Evolutionary conservation across 2,113 vertebrate genomes (phyloP).

Genomic region (Oreochromis tanganicae): DNA sequence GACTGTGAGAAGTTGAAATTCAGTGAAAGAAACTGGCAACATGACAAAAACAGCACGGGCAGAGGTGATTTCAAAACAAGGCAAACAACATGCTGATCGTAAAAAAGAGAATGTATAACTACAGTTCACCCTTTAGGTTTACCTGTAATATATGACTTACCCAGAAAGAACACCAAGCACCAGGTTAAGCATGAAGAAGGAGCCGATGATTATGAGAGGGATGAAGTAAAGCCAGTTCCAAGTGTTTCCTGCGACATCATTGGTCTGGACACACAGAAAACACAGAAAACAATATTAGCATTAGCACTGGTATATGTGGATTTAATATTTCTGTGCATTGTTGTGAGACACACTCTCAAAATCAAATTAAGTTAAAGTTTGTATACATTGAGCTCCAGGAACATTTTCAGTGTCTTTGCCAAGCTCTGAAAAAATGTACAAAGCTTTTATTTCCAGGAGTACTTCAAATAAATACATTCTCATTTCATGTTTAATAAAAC

Average conservation of each 20-base stretch:
- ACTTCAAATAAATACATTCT: not conserved
- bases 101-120: not conserved
- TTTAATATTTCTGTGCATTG: not conserved
- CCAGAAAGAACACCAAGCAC: constrained; percentile 91
- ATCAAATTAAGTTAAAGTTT: not conserved
- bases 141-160: constrained; percentile 70
- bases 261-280: constrained; percentile 73
- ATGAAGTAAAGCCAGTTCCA: constrained; percentile 98
- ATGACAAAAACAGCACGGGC: not conserved
- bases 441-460: not conserved
- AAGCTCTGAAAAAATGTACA: not conserved
- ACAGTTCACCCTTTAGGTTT: not conserved
- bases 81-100: not conserved
- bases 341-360: not conserved
- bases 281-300: not conserved
- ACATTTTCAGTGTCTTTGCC: not conserved
- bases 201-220: constrained; percentile 94
- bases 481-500: not conserved
- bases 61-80: not conserved
- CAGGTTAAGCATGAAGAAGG: constrained; percentile 97
- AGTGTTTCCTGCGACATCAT: constrained; percentile 84
- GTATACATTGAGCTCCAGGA: not conserved
- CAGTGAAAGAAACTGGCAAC: not conserved
- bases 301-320: not conserved
- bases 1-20: not conserved